These are phyloP conservation scores for Cephus pygmeus DNA, from an alignment of 2,888 invertebrate species.

Conservation along the genomic window DNA sequence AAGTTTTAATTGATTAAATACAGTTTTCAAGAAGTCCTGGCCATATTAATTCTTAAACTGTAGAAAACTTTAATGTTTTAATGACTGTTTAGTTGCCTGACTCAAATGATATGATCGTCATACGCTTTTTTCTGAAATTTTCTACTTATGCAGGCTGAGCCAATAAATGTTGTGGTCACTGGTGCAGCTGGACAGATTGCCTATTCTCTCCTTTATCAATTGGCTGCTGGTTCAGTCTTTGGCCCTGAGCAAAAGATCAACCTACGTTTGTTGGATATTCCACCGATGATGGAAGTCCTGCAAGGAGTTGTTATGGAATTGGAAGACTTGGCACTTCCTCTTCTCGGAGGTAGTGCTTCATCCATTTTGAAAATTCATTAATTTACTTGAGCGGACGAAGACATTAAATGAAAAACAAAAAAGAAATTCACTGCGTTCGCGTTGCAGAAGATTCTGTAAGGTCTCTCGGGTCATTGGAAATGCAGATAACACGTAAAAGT, in stretches of 20 bases:
- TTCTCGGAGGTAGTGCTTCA: conserved; percentile 73
- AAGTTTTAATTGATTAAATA: too few relatives aligned
- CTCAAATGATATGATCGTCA: neutral
- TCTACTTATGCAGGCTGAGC: conserved; percentile 72
- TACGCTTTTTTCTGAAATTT: neutral
- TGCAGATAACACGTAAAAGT: neutral
- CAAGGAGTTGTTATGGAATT: conserved; percentile 98
- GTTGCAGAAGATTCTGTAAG: neutral
- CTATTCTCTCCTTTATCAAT: conserved; percentile 93
- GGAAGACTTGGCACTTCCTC: conserved; percentile 92
- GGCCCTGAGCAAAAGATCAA: conserved; percentile 88
- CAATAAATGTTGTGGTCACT: conserved; percentile 94
- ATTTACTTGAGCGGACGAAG: neutral
- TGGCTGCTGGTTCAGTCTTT: conserved; percentile 96
- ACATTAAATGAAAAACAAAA: neutral
- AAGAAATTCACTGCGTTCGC: neutral
- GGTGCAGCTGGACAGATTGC: conserved; percentile 99
- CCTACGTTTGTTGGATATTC: conserved; percentile 93
- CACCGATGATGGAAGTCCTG: conserved; percentile 95
- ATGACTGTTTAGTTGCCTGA: neutral
- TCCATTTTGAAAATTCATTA: neutral
- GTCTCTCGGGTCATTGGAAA: neutral
- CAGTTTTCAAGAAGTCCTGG: too few relatives aligned
- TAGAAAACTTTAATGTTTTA: neutral
- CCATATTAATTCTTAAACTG: neutral